Evolutionary conservation across 2,797 vertebrate species (phyloP), one percentile per base, ranked within the genome.

Genomic region (Loriculus beryllinus): DNA sequence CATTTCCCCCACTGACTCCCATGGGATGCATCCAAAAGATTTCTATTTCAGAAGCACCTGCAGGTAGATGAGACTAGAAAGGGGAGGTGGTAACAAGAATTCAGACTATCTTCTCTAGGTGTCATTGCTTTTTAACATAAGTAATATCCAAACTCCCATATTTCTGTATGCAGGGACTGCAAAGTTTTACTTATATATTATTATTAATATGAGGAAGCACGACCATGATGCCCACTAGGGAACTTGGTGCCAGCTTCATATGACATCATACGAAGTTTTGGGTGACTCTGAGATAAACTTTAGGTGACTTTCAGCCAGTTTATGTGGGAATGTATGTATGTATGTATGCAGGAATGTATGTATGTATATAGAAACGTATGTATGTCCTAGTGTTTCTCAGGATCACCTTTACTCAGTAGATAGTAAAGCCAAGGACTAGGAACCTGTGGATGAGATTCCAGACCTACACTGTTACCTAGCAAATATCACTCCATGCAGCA

Each of bases 1-100:
- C 2, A 2, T 81, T 93, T 88, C 54, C 80, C 93, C 85, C 3
- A 4, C 79, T 88, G 76, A 93, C 89, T 96, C 93, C 94, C 95
- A 90, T 90, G 93, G 80, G 95, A 95, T 81, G 35, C 35, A 91
- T 94, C 94, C 94, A 93, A 95, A 94, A 93, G 69, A 71, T 91
- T 95, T 81, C 82, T 91, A 68, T 93, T 93, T 91, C 85, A 91
- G 95, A 91, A 94, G 82, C 80, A 96, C 57, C 87, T 96, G 94
- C 69, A 95, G 65, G 69, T 93, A 95, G 63, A 88, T 86, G 67
- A 90, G 88, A 94, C 28, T 40, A 90, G 65, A 94, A 77, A 76
- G 35, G 69, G 57, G 25, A 94, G 59, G 54, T 88, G 69, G 82
- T 77, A 95, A 89, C 12, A 86, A 80, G 21, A 82, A 87, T 85